Base-by-base conservation (phyloP, 1,140 invertebrate species). In the Bombus vancouverensis region DNA sequence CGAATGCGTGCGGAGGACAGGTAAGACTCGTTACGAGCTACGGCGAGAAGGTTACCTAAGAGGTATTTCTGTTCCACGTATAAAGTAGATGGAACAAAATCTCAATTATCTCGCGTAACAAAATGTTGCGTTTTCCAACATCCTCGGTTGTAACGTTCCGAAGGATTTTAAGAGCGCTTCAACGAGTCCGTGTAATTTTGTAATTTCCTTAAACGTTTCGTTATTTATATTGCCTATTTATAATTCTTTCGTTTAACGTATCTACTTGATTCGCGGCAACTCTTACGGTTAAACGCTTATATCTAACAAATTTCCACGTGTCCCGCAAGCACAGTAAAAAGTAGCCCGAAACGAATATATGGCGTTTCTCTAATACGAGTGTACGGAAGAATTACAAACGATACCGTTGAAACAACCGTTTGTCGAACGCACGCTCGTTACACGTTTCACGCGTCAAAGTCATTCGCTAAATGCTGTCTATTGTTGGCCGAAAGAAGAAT, bases 11-110 rank as follows among this genome's bases (percentile, higher is more conserved):
- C 83, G 32, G 62, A 37, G 75, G 81, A 84, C 88, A 85, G 88
- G 42, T 82, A 81, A 72, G 62, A 82, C 70, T 87, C 39, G 71
- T 89, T 89, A 83, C 34, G 79, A 39, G 78, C 15, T 73, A 53
- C n/a, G n/a, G 57, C 34, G 32, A 89, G 53, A 47, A 77, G 68
- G 83, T 90, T 87, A 87, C 78, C 83, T 73, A 73, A 87, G 73
- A 87, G 78, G 22, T 62, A 66, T 82, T 70, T 71, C 78, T 28
- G 70, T 53, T 65, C 6, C 47, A 34, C 25, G 57, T 22, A n/a
- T 70, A 39, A 81, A 87, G 44, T 32, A 42, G 34, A 84, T 87
- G n/a, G 42, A 81, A 28, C 37, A 13, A 59, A 73, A 47, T 42
- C 44, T 80, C 10, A 0, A 25, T 42, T 42, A 2, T 28, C 25